Evolutionary conservation across 2,113 vertebrate genomes (phyloP).

Genomic region (Crotalus tigris): DNA sequence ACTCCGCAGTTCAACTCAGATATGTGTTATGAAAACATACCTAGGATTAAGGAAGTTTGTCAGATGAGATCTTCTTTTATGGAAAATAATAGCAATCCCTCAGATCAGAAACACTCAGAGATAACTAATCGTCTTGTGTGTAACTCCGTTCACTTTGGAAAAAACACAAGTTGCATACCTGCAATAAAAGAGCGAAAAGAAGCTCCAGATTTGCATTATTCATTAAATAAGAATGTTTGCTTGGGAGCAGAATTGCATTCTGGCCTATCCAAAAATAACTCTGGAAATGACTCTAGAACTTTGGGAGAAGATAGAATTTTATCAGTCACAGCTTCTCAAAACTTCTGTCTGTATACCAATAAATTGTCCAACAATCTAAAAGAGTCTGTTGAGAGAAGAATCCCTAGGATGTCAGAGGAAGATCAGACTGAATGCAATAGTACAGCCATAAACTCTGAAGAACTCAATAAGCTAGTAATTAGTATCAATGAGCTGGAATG

Average conservation of each 20-base stretch:
- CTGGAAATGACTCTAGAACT: not conserved
- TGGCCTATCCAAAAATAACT: not conserved
- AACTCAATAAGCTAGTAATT: constrained; percentile 51
- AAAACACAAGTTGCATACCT: constrained; percentile 30
- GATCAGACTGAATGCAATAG: constrained; percentile 6
- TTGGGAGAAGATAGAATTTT: constrained; percentile 14
- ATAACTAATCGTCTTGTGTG: not conserved
- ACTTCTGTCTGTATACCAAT: constrained; percentile 8
- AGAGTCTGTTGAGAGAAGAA: constrained; percentile 8
- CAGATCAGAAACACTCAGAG: constrained; percentile 13
- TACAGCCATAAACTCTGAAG: constrained; percentile 34
- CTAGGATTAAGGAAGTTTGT: constrained; percentile 32
- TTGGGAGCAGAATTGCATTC: constrained; percentile 18
- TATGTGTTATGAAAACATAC: constrained; percentile 12
- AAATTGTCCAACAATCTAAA: constrained; percentile 32
- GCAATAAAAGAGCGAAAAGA: constrained; percentile 33
- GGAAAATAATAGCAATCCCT: constrained; percentile 15
- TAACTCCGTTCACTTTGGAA: constrained; percentile 7
- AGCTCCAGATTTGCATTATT: constrained; percentile 18
- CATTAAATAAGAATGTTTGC: constrained; percentile 19
- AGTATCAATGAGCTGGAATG: constrained; percentile 52
- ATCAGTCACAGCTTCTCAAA: constrained; percentile 41
- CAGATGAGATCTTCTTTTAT: not conserved
- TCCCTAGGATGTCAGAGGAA: constrained; percentile 19
- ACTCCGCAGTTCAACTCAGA: constrained; percentile 9